These are phyloP conservation scores for Lypha dubia DNA, from an alignment of 2,888 invertebrate species.

Conservation along the genomic window DNA sequence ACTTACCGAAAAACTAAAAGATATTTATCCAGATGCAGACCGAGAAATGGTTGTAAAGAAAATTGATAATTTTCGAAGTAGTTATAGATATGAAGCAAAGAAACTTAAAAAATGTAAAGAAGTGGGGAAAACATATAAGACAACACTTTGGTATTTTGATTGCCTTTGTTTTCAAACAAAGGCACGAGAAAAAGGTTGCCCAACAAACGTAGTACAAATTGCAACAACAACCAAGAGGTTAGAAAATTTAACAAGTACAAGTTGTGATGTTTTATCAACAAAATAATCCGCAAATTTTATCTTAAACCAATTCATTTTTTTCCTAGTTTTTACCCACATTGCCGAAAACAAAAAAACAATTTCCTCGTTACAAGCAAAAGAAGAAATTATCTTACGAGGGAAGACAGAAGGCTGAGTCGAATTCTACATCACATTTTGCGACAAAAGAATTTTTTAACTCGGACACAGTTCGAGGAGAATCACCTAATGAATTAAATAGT, in stretches of 20 bases:
- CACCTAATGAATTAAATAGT: constrained; percentile 18
- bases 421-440: neutral
- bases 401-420: constrained; percentile 8
- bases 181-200: neutral
- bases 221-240: neutral
- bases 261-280: neutral
- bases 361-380: neutral
- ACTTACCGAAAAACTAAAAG: constrained; percentile 60
- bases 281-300: neutral
- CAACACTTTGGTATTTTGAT: constrained; percentile 65
- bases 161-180: constrained; percentile 27
- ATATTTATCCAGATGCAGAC: constrained; percentile 58
- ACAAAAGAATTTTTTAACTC: constrained; percentile 12
- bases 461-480: neutral
- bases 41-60: constrained; percentile 50
- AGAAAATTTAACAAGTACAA: neutral
- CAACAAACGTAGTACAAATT: neutral
- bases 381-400: neutral
- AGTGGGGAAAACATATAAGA: constrained; percentile 12
- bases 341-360: neutral
- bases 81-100: constrained; percentile 41
- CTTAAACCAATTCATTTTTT: neutral
- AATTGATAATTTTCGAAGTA: constrained; percentile 57
- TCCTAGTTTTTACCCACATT: neutral
- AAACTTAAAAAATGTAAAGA: constrained; percentile 26